These are phyloP conservation scores for Eupithecia dodoneata DNA, from an alignment of 2,888 invertebrate species.

Conservation along the genomic window DNA sequence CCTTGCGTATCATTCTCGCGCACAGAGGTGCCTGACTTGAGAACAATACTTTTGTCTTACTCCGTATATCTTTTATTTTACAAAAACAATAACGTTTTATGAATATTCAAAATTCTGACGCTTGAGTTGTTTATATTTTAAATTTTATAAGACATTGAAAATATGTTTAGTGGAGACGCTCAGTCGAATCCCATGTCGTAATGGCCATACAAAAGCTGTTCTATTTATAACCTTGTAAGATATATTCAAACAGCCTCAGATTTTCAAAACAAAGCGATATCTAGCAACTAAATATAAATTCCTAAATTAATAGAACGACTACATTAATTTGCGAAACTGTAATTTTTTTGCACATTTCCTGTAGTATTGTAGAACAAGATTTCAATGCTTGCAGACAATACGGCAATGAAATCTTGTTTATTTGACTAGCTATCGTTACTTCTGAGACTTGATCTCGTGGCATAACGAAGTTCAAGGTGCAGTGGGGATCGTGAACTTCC, in stretches of 20 bases:
- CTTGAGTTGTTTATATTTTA: conserved; percentile 9
- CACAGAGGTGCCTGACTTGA: conserved; percentile 30
- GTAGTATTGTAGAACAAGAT: not conserved
- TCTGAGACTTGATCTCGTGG: conserved; percentile 21
- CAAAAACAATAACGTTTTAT: conserved; percentile 36
- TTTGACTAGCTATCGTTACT: not conserved
- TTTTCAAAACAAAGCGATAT: not conserved
- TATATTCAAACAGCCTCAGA: not conserved
- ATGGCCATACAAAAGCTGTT: not conserved
- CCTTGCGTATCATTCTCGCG: conserved; percentile 33
- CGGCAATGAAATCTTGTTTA: conserved; percentile 14
- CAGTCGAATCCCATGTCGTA: not conserved
- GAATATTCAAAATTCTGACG: conserved; percentile 40
- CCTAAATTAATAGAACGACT: not conserved
- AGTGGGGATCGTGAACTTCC: conserved; percentile 48
- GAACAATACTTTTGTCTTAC: conserved; percentile 35
- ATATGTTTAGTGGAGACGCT: conserved; percentile 4
- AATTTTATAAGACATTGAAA: not conserved
- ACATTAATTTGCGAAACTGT: not conserved
- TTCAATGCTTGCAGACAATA: conserved; percentile 20
- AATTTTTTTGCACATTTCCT: not conserved
- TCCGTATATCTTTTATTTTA: conserved; percentile 16
- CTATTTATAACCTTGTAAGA: not conserved
- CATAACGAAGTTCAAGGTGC: conserved; percentile 51
- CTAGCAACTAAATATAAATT: not conserved